Base-by-base conservation (phyloP, 2,797 vertebrate genomes). In the Anisognathus igniventris region DNA sequence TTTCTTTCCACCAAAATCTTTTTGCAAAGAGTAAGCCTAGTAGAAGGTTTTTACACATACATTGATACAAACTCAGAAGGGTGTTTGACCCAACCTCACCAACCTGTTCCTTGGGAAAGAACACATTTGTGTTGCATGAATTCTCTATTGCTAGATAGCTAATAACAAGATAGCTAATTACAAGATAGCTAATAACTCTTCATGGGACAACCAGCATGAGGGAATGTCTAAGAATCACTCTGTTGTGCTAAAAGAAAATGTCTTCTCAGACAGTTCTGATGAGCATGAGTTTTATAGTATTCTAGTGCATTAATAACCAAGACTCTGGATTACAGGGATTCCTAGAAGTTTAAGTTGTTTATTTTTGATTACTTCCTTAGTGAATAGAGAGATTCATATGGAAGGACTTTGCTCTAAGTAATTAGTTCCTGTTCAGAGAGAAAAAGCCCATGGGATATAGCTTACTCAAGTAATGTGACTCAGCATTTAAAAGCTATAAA, bases 41-140 rank as follows among this genome's bases (percentile, higher is more conserved):
- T 27, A 23, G 30, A 30, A 84, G 7, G 0, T 10, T 45, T 77
- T 40, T 37, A 44, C 3, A 21, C 1, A 0, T 21, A 7, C 3
- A 5, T 39, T 31, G 15, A 13, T 73, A 30, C 2, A 73, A 66
- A 4, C 19, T 72, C 17, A 50, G 54, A 61, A 57, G 7, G 9
- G 16, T 60, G 9, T 39, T 30, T 78, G 20, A 73, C 50, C 35
- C 47, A 72, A 20, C 2, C 1, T 6, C 13, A 37, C 4, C 18
- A 35, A 30, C 10, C 5, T 39, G 3, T 44, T 75, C 85, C 13
- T 40, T 57, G n/a, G 50, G 22, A 82, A 78, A 64, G 5, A 5
- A 20, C 4, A 35, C 1, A 44, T 47, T 67, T 31, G 2, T 28
- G 27, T 44, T 22, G 12, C 5, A 37, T 31, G 14, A 81, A 66